These are phyloP conservation scores for Stichopus chloronotus DNA, from an alignment of 35 echinoderm and acorn worm species.

Conservation along the genomic window DNA sequence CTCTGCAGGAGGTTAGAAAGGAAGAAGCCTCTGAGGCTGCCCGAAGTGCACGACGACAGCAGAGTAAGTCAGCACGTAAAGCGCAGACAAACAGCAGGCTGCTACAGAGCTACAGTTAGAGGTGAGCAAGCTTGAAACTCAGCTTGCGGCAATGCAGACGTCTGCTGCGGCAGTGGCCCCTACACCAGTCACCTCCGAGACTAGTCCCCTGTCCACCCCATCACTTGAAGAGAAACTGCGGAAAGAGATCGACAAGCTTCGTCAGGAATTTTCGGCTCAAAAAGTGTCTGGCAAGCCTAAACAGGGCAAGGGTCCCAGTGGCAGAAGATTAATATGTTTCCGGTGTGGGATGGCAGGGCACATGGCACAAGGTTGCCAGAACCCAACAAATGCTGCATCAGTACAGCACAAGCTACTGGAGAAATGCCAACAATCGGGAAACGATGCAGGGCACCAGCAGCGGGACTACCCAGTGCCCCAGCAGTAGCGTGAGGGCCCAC, in stretches of 20 bases:
- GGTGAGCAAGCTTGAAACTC: neutral
- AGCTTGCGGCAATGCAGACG: neutral
- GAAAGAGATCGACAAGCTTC: neutral
- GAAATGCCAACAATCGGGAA: neutral
- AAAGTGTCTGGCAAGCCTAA: neutral
- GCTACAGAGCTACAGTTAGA: neutral
- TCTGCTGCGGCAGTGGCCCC: neutral
- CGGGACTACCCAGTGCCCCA: neutral
- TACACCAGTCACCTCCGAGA: neutral
- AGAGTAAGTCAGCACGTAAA: neutral
- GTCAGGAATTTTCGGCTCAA: neutral
- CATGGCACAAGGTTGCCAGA: neutral
- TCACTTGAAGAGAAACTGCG: neutral
- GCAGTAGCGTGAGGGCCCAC: neutral
- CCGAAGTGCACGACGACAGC: neutral
- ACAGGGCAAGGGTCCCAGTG: neutral
- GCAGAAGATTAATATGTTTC: neutral
- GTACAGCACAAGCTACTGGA: slow-evolving; percentile 59
- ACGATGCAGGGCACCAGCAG: neutral
- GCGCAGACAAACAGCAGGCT: neutral
- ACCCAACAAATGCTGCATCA: slow-evolving; percentile 27
- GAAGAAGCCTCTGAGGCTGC: neutral
- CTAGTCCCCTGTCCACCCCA: neutral
- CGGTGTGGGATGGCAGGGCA: slow-evolving; percentile 55
- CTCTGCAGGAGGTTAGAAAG: neutral